These are phyloP conservation scores for Seira musarum DNA, from an alignment of 2,888 invertebrate species.

Conservation along the genomic window DNA sequence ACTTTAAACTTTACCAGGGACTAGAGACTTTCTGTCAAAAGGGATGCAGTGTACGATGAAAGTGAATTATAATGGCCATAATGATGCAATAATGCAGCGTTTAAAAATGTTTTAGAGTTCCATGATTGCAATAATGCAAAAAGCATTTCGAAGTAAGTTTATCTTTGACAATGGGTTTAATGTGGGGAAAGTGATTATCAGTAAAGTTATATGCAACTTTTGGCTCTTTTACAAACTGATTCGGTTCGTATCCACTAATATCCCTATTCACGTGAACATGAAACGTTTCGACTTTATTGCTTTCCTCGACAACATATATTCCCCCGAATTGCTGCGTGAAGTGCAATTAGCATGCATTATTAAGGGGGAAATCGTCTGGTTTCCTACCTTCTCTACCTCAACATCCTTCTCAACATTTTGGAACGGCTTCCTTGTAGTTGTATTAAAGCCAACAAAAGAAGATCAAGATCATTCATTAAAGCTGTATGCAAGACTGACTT, in stretches of 20 bases:
- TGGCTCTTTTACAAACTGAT: background rate
- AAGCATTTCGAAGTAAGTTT: too few species aligned
- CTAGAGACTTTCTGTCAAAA: too few species aligned
- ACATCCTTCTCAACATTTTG: too few species aligned
- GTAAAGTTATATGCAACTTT: slow-evolving; percentile 7
- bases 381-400: background rate
- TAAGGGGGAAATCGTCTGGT: slow-evolving; percentile 12
- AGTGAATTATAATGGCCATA: too few species aligned
- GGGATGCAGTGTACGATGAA: too few species aligned
- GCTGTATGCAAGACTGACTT: slow-evolving; percentile 19
- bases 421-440: too few species aligned
- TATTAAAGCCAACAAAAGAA: slow-evolving; percentile 18
- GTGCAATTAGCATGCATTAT: slow-evolving; percentile 40
- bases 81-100: too few species aligned
- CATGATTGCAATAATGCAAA: too few species aligned
- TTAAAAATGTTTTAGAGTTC: too few species aligned
- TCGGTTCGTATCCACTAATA: too few species aligned
- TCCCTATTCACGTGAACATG: background rate
- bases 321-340: slow-evolving; percentile 18
- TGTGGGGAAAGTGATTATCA: slow-evolving; percentile 25
- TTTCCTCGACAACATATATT: too few species aligned
- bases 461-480: slow-evolving; percentile 44
- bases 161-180: slow-evolving; percentile 18
- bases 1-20: too few species aligned
- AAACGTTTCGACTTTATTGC: background rate